A percentile compares a stretch with the other conserved stretches of the same genome.
These are phyloP conservation scores for Ceratotherium simum DNA, from an alignment of 2,113 vertebrate species.

Conservation along the genomic window DNA sequence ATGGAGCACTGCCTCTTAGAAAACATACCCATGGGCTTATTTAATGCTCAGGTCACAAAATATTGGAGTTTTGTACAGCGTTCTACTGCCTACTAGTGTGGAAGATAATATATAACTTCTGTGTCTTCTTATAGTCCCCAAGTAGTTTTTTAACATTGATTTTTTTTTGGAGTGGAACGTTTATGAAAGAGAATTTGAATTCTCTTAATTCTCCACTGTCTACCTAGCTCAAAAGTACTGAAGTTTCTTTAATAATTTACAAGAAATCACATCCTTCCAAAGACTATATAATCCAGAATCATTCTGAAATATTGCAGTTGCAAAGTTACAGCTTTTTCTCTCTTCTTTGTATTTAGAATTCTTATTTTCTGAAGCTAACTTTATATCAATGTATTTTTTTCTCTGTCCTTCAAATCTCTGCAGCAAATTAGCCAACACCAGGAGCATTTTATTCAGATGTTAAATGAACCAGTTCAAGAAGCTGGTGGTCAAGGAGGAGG, in stretches of 20 bases:
- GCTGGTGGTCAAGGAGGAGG: slow-evolving; percentile 87
- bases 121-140: neutral
- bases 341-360: slow-evolving; percentile 35
- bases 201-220: neutral
- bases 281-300: neutral
- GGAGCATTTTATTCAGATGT: slow-evolving; percentile 98
- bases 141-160: neutral
- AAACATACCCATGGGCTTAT: neutral
- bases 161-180: neutral
- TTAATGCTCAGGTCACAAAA: neutral
- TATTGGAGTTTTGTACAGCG: neutral
- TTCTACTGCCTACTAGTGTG: neutral
- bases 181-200: slow-evolving; percentile 44
- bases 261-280: neutral
- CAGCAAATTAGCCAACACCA: slow-evolving; percentile 98
- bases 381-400: slow-evolving; percentile 61
- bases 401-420: slow-evolving; percentile 74
- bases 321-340: neutral
- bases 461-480: slow-evolving; percentile 95
- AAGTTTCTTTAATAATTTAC: neutral
- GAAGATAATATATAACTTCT: neutral
- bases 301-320: neutral
- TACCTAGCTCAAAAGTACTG: neutral
- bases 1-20: neutral
- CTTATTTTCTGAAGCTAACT: slow-evolving; percentile 30